Base-by-base conservation (phyloP, 2,888 invertebrate genomes). In the Drosophila helvetica region DNA sequence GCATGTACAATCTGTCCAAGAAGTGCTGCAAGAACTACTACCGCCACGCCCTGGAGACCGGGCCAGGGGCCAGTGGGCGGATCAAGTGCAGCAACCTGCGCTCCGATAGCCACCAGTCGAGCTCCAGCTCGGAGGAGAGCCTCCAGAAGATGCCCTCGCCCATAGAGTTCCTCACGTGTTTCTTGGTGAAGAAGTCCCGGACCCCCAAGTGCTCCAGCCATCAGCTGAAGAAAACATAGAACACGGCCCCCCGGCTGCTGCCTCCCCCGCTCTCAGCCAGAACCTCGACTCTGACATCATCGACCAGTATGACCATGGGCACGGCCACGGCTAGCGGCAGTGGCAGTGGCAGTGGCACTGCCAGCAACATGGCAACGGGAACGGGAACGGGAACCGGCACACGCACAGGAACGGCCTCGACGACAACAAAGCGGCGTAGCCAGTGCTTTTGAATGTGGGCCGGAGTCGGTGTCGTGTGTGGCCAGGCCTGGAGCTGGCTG, bases 1-100 rank as follows among this genome's bases (percentile, higher is more conserved):
- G 91, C 69, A 88, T 91, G 90, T 91, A 91, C 64, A 91, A 91
- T 66, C 66, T 91, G 18, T 90, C 91, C 19, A 91, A 91, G 75
- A 91, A 91, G 54, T 91, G 91, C 69, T 90, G 91, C 77, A 91
- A 91, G 78, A 91, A 91, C 57, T 90, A 91, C 63, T 90, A 91
- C 60, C 85, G 89, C 0, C 90, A 89, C 42, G 83, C 79, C n/a
- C 18, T 79, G 45, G 84, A 81, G 46, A 83, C 86, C 60, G 88
- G 83, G 10, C 76, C 76, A 0, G 88, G 72, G 9, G 59, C 79
- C 42, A 83, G 83, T 54, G 68, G 67, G 17, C 53, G 74, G 6
- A 60, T 55, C 46, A 87, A 86, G 61, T 86, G 85, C 72, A 75
- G 84, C 71, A 74, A 73, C 43, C 50, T 71, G 6, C 86, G 74